Evolutionary conservation across 2,888 invertebrate species (phyloP).

Genomic region (Eremobia ochroleuca): DNA sequence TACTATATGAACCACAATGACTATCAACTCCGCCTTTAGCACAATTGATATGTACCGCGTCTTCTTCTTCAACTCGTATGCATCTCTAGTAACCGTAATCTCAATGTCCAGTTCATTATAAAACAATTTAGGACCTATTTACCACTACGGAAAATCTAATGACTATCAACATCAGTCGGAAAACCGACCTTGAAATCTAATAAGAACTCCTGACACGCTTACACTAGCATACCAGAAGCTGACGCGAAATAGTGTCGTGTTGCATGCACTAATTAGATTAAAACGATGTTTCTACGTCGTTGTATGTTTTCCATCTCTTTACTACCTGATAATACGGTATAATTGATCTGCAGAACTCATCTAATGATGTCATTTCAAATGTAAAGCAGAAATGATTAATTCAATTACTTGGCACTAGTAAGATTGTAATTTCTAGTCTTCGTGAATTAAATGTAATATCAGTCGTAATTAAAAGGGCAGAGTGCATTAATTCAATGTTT

Average conservation of each 20-base stretch:
- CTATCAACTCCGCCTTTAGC: not conserved
- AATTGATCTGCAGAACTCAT: slow-evolving; percentile 41
- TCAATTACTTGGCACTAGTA: slow-evolving; percentile 10
- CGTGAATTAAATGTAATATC: slow-evolving; percentile 36
- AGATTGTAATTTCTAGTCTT: slow-evolving; percentile 28
- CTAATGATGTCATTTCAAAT: slow-evolving; percentile 47
- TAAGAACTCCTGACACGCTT: slow-evolving; percentile 45
- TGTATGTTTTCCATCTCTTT: slow-evolving; percentile 31
- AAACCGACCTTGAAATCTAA: slow-evolving; percentile 36
- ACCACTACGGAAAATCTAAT: not conserved
- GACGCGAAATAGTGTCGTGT: slow-evolving; percentile 51
- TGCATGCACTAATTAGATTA: slow-evolving; percentile 65
- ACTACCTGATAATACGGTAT: slow-evolving; percentile 2
- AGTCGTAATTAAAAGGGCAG: slow-evolving; percentile 33
- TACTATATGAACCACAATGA: not conserved
- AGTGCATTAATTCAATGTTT: slow-evolving; percentile 30
- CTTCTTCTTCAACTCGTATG: not conserved
- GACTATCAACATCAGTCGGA: slow-evolving; percentile 4
- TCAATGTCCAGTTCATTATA: not conserved
- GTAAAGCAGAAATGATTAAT: slow-evolving; percentile 19
- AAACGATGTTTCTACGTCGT: slow-evolving; percentile 45
- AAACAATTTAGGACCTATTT: not conserved
- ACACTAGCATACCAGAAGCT: slow-evolving; percentile 38
- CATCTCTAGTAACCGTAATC: not conserved
- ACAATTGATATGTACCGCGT: not conserved